These are phyloP conservation scores for Drosophila kambysellisi DNA, from an alignment of 2,888 invertebrate genomes.

Conservation along the genomic window DNA sequence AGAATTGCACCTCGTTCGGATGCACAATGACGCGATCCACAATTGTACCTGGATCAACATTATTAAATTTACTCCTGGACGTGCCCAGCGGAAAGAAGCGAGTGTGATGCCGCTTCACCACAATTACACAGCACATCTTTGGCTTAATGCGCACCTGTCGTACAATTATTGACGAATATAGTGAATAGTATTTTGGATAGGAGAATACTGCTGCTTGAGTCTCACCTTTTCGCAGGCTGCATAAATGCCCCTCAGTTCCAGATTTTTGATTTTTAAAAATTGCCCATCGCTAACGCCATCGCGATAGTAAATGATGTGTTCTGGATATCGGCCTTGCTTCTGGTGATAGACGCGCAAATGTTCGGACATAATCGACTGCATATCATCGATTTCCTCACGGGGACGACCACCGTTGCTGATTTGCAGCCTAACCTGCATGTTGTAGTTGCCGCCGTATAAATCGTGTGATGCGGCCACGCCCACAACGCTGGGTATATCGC, in stretches of 20 bases:
- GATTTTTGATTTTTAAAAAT: slow-evolving; percentile 87
- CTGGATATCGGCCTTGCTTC: slow-evolving; percentile 83
- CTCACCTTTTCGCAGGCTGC: slow-evolving; percentile 87
- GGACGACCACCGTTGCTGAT: slow-evolving; percentile 85
- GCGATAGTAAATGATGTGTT: slow-evolving; percentile 90
- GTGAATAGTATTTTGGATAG: background rate
- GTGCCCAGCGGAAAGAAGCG: slow-evolving; percentile 86
- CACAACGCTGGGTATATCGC: slow-evolving; percentile 87
- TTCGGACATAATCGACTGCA: slow-evolving; percentile 88
- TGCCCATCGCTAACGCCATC: slow-evolving; percentile 96
- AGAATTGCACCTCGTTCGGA: slow-evolving; percentile 95
- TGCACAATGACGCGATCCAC: slow-evolving; percentile 95
- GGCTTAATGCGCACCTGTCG: slow-evolving; percentile 86
- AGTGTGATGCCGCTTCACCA: slow-evolving; percentile 98
- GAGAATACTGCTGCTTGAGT: background rate
- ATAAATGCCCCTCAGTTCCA: slow-evolving; percentile 89
- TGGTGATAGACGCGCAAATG: slow-evolving; percentile 88
- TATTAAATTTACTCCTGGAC: slow-evolving; percentile 87
- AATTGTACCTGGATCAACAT: slow-evolving; percentile 94
- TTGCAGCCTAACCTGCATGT: slow-evolving; percentile 92
- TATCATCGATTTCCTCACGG: slow-evolving; percentile 91
- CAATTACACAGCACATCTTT: slow-evolving; percentile 94
- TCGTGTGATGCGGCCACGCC: slow-evolving; percentile 92
- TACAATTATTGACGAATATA: background rate
- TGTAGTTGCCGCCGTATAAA: slow-evolving; percentile 88